phyloP scores from a whole-genome alignment of 2,888 invertebrate genomes.

The Acanthopleura granulata region DNA sequence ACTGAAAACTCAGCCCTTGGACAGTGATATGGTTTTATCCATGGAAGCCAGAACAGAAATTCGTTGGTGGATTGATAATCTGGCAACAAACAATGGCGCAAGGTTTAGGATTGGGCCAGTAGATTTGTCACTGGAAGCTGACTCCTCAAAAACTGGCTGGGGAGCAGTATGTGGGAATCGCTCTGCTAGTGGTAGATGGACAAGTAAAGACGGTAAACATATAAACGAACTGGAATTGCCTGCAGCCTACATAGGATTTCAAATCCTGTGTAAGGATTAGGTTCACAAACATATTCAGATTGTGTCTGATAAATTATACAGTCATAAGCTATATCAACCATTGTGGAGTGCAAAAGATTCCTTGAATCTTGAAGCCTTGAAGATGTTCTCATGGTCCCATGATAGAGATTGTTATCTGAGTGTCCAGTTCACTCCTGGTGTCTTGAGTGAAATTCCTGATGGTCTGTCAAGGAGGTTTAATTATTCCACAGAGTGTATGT shows the following conservation, averaged over 20 bases:
- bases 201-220: neutral
- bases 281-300: too few species aligned
- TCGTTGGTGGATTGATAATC: neutral
- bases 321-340: too few species aligned
- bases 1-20: neutral
- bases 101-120: neutral
- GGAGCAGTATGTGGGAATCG: neutral
- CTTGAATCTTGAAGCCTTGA: too few species aligned
- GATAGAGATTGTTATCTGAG: neutral
- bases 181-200: neutral
- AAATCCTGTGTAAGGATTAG: neutral
- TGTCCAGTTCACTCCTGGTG: neutral
- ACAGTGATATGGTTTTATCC: neutral
- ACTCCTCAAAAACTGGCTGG: neutral
- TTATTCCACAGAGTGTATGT: neutral
- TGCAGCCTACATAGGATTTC: too few species aligned
- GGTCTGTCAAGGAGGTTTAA: neutral
- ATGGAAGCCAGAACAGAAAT: neutral
- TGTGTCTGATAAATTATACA: too few species aligned
- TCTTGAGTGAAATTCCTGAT: neutral
- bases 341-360: too few species aligned
- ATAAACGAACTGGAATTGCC: neutral
- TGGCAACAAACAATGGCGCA: neutral
- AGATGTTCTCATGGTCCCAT: too few species aligned
- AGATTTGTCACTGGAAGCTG: neutral